These are phyloP conservation scores for Phocides pigmalion DNA, from an alignment of 1,140 invertebrate genomes.

Conservation along the genomic window DNA sequence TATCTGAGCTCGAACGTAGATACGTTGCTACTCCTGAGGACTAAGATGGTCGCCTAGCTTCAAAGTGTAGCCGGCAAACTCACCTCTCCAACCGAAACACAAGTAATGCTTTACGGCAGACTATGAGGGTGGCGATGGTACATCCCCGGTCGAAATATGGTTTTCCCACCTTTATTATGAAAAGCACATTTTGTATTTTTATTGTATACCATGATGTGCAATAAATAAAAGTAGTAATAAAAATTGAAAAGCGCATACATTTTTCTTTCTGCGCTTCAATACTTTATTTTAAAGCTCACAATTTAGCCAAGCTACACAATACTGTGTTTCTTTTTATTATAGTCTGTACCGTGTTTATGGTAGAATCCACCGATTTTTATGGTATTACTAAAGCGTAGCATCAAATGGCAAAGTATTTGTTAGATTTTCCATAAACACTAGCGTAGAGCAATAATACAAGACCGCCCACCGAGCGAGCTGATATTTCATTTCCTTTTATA, in stretches of 20 bases:
- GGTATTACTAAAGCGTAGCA: conserved; percentile 6
- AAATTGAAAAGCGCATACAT: neutral
- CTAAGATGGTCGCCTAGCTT: too few relatives aligned
- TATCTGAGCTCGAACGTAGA: too few relatives aligned
- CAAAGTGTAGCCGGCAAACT: too few relatives aligned
- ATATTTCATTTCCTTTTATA: conserved; percentile 38
- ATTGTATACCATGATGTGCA: neutral
- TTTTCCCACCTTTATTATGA: too few relatives aligned
- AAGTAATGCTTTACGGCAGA: too few relatives aligned
- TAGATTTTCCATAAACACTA: conserved; percentile 45
- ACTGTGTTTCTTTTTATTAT: conserved; percentile 9
- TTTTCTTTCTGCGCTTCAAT: conserved; percentile 5
- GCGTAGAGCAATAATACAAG: conserved; percentile 47
- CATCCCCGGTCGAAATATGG: too few relatives aligned
- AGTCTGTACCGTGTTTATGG: conserved; percentile 5
- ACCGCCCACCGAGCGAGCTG: conserved; percentile 37
- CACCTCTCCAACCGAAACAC: too few relatives aligned
- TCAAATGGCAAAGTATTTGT: conserved; percentile 33
- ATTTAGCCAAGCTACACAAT: conserved; percentile 7
- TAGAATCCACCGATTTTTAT: conserved; percentile 7
- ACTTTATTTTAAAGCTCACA: neutral
- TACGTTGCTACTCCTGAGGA: too few relatives aligned
- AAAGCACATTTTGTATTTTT: too few relatives aligned
- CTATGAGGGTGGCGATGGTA: too few relatives aligned
- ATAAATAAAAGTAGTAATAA: neutral